phyloP scores from a whole-genome alignment of 2,113 vertebrate genomes.

The Chaetorhynchus papuensis region DNA sequence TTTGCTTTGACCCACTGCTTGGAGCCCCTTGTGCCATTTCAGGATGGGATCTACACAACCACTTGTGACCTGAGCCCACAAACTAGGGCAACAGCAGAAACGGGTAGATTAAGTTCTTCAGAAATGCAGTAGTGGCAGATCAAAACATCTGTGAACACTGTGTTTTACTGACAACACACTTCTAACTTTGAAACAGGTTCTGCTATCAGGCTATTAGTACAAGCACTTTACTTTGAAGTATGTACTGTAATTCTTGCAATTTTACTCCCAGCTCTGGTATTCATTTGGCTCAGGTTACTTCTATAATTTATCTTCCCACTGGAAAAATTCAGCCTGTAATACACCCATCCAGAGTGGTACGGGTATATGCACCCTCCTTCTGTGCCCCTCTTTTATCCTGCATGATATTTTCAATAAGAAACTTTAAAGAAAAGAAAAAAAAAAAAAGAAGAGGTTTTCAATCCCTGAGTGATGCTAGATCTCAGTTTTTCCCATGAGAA shows the following conservation, averaged over 20 bases:
- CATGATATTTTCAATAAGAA: background rate
- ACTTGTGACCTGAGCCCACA: background rate
- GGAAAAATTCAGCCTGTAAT: background rate
- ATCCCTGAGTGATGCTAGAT: background rate
- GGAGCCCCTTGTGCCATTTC: background rate
- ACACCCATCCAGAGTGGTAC: background rate
- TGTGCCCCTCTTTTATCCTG: background rate
- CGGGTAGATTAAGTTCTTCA: background rate
- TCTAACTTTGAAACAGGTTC: background rate
- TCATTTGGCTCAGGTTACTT: slow-evolving; percentile 3
- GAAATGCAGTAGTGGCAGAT: slow-evolving; percentile 4
- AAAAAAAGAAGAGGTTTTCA: background rate
- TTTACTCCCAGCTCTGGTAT: slow-evolving; percentile 24
- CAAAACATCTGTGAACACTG: slow-evolving; percentile 24
- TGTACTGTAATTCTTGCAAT: background rate
- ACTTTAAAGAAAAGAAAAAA: background rate
- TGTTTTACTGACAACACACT: slow-evolving; percentile 28
- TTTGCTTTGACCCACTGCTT: background rate
- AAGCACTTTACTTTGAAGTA: slow-evolving; percentile 47
- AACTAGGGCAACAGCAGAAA: background rate
- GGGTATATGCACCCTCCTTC: background rate
- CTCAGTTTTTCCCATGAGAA: slow-evolving; percentile 63
- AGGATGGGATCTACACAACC: background rate
- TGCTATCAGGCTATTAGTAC: slow-evolving; percentile 31
- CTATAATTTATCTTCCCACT: slow-evolving; percentile 8